These are phyloP conservation scores for Cygnus olor DNA, from an alignment of 2,797 vertebrate genomes.

Conservation along the genomic window DNA sequence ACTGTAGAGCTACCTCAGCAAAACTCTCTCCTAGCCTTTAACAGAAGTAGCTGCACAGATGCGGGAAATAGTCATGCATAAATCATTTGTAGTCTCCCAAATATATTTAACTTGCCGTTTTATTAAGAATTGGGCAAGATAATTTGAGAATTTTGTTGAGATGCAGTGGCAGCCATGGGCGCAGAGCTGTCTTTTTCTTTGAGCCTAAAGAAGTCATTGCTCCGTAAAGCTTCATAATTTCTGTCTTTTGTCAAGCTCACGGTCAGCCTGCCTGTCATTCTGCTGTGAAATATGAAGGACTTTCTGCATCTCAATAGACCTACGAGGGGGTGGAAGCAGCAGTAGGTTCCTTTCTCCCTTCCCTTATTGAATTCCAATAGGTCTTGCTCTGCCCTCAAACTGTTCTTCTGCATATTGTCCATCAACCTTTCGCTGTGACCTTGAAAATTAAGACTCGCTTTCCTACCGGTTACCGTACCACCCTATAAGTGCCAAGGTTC, in stretches of 20 bases:
- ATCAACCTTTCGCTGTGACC: background rate
- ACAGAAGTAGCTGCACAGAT: background rate
- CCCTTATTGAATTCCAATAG: fast-evolving
- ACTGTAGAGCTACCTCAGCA: background rate
- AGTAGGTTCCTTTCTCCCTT: background rate
- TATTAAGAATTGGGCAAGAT: background rate
- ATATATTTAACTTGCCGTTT: background rate
- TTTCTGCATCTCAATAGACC: background rate
- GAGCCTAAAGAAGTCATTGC: background rate
- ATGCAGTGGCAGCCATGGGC: background rate
- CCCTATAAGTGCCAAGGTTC: background rate
- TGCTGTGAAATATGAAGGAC: background rate
- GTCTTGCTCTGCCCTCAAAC: background rate
- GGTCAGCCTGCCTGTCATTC: background rate
- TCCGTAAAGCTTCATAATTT: background rate
- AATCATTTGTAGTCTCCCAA: background rate
- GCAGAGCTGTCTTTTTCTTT: background rate
- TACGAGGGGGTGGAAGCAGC: background rate
- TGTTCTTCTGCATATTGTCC: background rate
- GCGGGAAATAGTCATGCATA: background rate
- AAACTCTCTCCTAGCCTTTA: background rate
- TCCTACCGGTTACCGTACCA: background rate
- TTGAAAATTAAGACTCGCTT: background rate
- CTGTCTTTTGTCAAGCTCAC: background rate
- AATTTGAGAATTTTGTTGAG: background rate